Percentiles rank a stretch among this genome's conserved stretches.
These are phyloP conservation scores for Drosophila fungiperda DNA, from an alignment of 2,888 invertebrate species.

Conservation along the genomic window DNA sequence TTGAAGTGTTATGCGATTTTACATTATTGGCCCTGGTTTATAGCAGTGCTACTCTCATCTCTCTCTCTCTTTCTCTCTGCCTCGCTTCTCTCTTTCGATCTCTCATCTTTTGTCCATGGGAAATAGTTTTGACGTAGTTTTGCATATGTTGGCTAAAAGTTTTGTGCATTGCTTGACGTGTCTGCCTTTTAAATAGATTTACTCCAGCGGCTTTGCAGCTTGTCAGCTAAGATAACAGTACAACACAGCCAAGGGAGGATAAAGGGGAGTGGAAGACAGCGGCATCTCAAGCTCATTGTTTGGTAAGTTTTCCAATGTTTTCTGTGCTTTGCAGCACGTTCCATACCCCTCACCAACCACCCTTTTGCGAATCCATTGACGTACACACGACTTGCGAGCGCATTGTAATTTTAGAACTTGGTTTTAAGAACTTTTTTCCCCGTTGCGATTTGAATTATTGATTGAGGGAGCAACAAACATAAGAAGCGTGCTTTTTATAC, in stretches of 20 bases:
- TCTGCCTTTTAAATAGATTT: slow-evolving; percentile 49
- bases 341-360: background rate
- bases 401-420: slow-evolving; percentile 25
- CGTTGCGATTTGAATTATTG: slow-evolving; percentile 23
- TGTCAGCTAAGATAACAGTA: slow-evolving; percentile 57
- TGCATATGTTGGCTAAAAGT: slow-evolving; percentile 61
- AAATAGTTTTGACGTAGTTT: slow-evolving; percentile 69
- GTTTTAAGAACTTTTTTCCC: slow-evolving; percentile 19
- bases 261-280: background rate
- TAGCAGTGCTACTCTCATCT: slow-evolving; percentile 21
- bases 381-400: background rate
- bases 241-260: background rate
- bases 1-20: slow-evolving; percentile 79
- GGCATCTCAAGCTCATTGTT: slow-evolving; percentile 32
- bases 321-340: slow-evolving; percentile 43
- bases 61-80: slow-evolving; percentile 1
- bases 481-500: background rate
- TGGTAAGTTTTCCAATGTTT: slow-evolving; percentile 43
- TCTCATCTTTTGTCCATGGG: slow-evolving; percentile 38
- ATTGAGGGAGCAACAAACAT: background rate
- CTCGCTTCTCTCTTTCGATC: background rate
- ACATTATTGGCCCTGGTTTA: slow-evolving; percentile 70
- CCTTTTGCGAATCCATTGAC: slow-evolving; percentile 13
- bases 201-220: slow-evolving; percentile 48
- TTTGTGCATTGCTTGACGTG: slow-evolving; percentile 52